Conservation (phyloP, 1,140 invertebrate genomes). For the Sycophila sp. region DNA sequence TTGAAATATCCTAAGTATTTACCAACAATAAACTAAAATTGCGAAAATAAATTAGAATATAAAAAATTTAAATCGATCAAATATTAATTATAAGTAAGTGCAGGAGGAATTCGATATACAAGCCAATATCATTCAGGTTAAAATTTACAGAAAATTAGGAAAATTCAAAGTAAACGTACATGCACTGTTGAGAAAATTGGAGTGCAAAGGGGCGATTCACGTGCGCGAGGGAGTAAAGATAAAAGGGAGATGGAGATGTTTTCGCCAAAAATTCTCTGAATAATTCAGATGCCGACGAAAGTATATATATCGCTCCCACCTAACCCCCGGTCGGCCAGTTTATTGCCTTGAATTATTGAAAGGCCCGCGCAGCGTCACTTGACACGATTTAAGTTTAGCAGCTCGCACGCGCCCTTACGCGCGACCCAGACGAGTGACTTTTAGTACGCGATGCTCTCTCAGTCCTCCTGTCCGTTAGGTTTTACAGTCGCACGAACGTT, state of each 20-base stretch:
- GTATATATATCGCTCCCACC: conserved; percentile 38
- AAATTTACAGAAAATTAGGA: too few species aligned
- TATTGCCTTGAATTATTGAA: conserved; percentile 53
- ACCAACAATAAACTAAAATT: too few species aligned
- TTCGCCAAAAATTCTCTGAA: conserved; percentile 49
- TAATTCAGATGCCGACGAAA: conserved; percentile 45
- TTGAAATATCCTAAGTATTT: too few species aligned
- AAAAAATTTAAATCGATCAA: too few species aligned
- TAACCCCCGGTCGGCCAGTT: conserved; percentile 32
- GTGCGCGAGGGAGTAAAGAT: background rate
- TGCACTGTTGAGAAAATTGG: too few species aligned
- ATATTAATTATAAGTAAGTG: too few species aligned
- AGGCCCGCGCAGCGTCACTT: conserved; percentile 13
- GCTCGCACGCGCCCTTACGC: background rate
- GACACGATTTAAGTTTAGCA: conserved; percentile 36
- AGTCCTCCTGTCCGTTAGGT: background rate
- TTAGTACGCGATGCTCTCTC: background rate
- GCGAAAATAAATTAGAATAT: too few species aligned
- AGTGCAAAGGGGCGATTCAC: background rate
- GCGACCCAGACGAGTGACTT: conserved; percentile 1
- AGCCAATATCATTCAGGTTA: too few species aligned
- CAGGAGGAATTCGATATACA: too few species aligned
- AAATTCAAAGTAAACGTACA: too few species aligned
- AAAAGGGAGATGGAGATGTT: conserved; percentile 33
- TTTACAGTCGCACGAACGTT: conserved; percentile 15